phyloP scores from a whole-genome alignment of 2,797 vertebrate genomes.

The Girardinus metallicus region DNA sequence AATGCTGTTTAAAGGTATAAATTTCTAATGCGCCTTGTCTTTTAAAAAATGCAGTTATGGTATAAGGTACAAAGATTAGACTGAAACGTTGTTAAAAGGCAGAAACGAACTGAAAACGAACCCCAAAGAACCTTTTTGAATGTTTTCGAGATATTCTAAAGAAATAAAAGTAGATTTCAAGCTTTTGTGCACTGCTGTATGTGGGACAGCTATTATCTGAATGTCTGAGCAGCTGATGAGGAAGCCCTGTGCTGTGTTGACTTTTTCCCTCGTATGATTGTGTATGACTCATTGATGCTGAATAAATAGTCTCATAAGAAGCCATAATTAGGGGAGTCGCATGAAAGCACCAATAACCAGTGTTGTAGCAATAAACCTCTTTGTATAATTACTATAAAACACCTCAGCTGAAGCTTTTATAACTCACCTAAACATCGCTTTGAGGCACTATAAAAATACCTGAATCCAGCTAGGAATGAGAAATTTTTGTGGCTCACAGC shows the following conservation, averaged over 20 bases:
- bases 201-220: constrained; percentile 17
- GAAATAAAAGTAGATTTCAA: not conserved
- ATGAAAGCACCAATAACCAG: constrained; percentile 37
- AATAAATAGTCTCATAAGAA: constrained; percentile 38
- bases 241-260: constrained; percentile 15
- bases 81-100: not conserved
- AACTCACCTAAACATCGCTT: constrained; percentile 23
- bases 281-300: constrained; percentile 39
- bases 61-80: not conserved
- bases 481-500: constrained; percentile 34
- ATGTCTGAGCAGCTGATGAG: constrained; percentile 19
- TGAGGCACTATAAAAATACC: constrained; percentile 27
- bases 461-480: constrained; percentile 22
- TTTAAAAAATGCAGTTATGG: not conserved
- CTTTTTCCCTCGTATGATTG: constrained; percentile 11
- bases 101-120: not conserved
- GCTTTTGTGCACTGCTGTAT: not conserved
- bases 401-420: constrained; percentile 34
- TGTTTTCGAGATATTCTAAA: not conserved
- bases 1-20: not conserved
- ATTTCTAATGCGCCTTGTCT: not conserved
- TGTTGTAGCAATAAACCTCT: constrained; percentile 33
- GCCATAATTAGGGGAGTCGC: constrained; percentile 46
- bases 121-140: not conserved
- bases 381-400: constrained; percentile 51